phyloP scores from a whole-genome alignment of 2,888 invertebrate species.

The Ceraclea dissimilis region DNA sequence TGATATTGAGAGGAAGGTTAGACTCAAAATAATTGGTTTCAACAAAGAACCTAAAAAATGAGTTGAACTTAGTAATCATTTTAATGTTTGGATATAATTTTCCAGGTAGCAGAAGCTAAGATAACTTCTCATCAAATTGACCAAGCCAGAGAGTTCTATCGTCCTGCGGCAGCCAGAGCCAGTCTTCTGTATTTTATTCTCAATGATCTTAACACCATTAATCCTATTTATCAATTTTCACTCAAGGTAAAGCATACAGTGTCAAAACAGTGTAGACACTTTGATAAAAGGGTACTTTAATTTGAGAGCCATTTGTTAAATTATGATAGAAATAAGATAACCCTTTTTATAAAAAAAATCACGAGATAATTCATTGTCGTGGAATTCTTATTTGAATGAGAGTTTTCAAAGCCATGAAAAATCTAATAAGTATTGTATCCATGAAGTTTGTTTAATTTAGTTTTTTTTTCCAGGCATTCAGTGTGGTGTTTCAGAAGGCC shows the following conservation, averaged over 20 bases:
- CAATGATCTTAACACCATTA: conserved; percentile 91
- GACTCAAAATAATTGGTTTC: no score
- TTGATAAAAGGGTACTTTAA: no score
- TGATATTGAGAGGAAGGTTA: conserved; percentile 84
- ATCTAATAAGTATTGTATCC: no score
- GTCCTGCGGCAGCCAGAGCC: conserved; percentile 87
- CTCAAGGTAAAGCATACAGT: conserved; percentile 63
- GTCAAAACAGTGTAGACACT: no score
- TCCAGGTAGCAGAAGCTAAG: conserved; percentile 76
- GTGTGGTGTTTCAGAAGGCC: conserved; percentile 95
- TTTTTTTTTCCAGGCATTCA: conserved; percentile 68
- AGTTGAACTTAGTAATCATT: no score
- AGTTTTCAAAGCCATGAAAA: neutral
- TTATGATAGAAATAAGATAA: no score
- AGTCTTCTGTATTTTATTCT: conserved; percentile 91
- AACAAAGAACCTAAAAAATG: no score
- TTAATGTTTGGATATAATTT: no score
- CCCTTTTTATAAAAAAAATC: no score
- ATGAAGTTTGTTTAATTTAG: no score
- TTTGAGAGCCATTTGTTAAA: no score
- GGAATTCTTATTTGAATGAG: neutral
- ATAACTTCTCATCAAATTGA: conserved; percentile 89
- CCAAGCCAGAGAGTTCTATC: conserved; percentile 80
- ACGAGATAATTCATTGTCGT: neutral
- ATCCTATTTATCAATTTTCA: conserved; percentile 96